phyloP scores from a whole-genome alignment of 2,113 vertebrate species.

The Rhea americana region DNA sequence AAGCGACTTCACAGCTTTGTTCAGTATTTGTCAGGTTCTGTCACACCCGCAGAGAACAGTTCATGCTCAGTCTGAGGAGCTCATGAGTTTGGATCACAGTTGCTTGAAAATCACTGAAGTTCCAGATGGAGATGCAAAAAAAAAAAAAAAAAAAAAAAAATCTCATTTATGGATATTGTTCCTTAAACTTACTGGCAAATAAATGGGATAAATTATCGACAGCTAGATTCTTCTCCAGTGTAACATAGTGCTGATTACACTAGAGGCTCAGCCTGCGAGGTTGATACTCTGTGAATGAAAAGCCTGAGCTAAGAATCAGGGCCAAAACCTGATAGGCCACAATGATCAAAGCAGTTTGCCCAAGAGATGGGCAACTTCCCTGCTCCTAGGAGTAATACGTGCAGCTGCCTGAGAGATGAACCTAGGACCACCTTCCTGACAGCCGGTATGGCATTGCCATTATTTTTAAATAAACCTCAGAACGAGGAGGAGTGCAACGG shows the following conservation, averaged over 20 bases:
- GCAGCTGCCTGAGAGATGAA: neutral
- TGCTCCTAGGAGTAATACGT: neutral
- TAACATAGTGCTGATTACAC: neutral
- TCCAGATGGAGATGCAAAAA: neutral
- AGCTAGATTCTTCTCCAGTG: neutral
- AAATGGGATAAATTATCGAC: neutral
- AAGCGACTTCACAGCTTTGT: neutral
- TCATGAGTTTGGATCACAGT: neutral
- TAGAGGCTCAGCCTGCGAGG: neutral
- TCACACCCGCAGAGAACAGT: neutral
- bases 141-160: neutral
- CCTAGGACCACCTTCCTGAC: neutral
- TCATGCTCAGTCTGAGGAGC: neutral
- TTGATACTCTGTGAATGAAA: neutral
- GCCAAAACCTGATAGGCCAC: neutral
- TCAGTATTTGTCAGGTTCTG: neutral
- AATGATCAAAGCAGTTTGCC: neutral
- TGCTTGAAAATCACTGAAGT: neutral
- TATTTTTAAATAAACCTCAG: neutral
- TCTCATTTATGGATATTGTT: neutral
- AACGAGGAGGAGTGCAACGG: neutral
- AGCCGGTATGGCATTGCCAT: rapidly evolving
- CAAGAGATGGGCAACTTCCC: neutral
- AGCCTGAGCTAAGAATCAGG: neutral
- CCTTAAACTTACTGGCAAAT: neutral